Evolutionary conservation across 2,113 vertebrate species (phyloP), one percentile per base, ranked within the genome.

Genomic region (Jaculus jaculus): DNA sequence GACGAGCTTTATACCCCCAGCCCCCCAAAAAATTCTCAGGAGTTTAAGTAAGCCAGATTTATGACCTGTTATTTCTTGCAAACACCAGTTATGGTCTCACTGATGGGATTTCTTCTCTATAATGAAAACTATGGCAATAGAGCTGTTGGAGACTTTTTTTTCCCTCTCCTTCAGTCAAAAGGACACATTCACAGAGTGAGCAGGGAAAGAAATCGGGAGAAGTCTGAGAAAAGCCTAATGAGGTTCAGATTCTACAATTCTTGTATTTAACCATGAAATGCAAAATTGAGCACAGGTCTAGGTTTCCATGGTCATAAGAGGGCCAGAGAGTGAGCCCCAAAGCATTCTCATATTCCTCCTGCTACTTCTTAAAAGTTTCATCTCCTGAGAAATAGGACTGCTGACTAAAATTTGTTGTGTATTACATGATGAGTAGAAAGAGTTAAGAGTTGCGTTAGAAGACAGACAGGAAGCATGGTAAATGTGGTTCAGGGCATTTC

Each of bases 211-310:
- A 83, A 75, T 6, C 0, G 6, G 77, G 72, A 69, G 73, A 84
- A 91, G 81, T 34, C 26, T 71, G 73, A 90, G n/a, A 39, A 30
- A 21, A 89, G 37, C 18, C 3, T 1, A 3, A 18, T 47, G 20
- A 21, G 34, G 58, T 12, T 47, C 60, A 21, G 26, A 75, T 87
- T 73, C 34, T 65, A 91, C 60, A 66, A 58, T 84, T 92, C 78
- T 90, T 74, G 42, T 82, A 79, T 81, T 28, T 37, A 89, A 74
- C 75, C 34, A 34, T 84, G 63, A 87, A 93, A 93, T 94, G 20
- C 39, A 79, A 94, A 91, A 93, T 85, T 95, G 85, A 73, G 4
- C 34, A 47, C 34, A 82, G 60, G 65, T 24, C 61, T 85, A 39
- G 30, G 26, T 79, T 83, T 81, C 68, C 89, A 87, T 10, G 15